Base-by-base conservation (phyloP, 2,888 invertebrate genomes). In the Phyllotreta cruciferae region DNA sequence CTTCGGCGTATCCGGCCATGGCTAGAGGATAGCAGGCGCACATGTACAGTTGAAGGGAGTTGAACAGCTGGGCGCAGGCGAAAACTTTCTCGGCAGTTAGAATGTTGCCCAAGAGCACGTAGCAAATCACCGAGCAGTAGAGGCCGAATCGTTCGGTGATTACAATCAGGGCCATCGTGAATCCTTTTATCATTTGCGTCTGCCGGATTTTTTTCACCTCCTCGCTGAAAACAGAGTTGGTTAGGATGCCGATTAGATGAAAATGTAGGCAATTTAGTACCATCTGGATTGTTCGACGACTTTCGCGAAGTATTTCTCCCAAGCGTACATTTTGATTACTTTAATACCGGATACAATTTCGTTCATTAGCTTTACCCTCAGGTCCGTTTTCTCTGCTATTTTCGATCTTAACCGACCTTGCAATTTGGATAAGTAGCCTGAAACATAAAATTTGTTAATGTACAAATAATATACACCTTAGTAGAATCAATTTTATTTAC, bases 141-240 rank as follows among this genome's bases (percentile, higher is more conserved):
- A 94, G 83, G 1, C 94, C 90, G 45, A 93, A 85, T 67, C 95
- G 88, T 74, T 93, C 91, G 0, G 94, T 92, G 77, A 93, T 93
- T 49, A 94, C 90, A 76, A 86, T 79, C 66, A 86, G 75, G 0
- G 89, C 87, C 10, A 86, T 81, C 3, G 87, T 87, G 71, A 89
- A 86, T 0, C 87, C 88, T 74, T 85, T 83, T 63, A 89, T 84
- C 81, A 87, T 87, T 0, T 89, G 87, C 5, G 88, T 87, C 52
- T 84, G 80, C 67, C 85, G 82, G 56, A 91, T 83, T 10, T 36
- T 50, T n/a, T 38, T 37, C 6, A 63, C 55, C 45, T 66, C 66
- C 10, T 64, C 41, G 34, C 66, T 66, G 41, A 58, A 36, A 53
- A 52, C 11, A 9, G 14, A 13, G 13, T 45, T 45, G 10, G 8